phyloP scores from a whole-genome alignment of 1,140 invertebrate species.

The Ganaspis sp. region DNA sequence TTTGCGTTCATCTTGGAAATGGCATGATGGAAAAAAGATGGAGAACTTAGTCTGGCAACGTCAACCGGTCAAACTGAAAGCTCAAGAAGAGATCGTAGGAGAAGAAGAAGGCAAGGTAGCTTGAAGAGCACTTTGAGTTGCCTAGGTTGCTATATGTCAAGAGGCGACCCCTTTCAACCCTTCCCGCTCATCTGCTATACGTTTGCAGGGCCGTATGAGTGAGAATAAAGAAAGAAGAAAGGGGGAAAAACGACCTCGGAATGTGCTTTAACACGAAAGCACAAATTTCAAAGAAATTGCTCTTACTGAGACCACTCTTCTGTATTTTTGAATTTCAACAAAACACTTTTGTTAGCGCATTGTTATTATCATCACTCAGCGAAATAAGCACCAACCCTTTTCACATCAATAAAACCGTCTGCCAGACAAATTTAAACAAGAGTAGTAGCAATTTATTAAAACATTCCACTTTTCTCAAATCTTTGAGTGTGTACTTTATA shows the following conservation, averaged over 20 bases:
- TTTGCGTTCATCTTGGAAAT: not conserved
- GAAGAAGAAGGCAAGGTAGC: slow-evolving; percentile 55
- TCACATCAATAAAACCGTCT: not conserved
- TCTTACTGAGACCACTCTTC: not conserved
- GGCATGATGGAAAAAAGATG: not conserved
- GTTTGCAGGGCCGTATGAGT: slow-evolving; percentile 35
- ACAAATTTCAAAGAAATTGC: slow-evolving; percentile 15
- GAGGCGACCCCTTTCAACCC: slow-evolving; percentile 45
- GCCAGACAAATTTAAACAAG: not conserved
- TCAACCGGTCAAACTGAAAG: slow-evolving; percentile 56
- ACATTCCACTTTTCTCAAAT: too few relatives aligned
- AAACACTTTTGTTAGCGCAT: not conserved
- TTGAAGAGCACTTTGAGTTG: slow-evolving; percentile 70
- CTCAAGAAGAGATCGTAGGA: slow-evolving; percentile 39
- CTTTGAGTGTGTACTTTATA: too few relatives aligned
- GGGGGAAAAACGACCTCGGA: slow-evolving; percentile 11
- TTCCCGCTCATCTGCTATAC: slow-evolving; percentile 42
- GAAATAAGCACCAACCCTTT: not conserved
- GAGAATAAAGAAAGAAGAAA: not conserved
- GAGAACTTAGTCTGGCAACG: slow-evolving; percentile 39
- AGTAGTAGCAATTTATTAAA: too few relatives aligned
- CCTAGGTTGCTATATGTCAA: slow-evolving; percentile 74
- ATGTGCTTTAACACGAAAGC: not conserved
- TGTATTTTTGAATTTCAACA: not conserved
- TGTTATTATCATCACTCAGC: not conserved